Base-by-base conservation (phyloP, 2,888 invertebrate species). In the Nomada fabriciana region DNA sequence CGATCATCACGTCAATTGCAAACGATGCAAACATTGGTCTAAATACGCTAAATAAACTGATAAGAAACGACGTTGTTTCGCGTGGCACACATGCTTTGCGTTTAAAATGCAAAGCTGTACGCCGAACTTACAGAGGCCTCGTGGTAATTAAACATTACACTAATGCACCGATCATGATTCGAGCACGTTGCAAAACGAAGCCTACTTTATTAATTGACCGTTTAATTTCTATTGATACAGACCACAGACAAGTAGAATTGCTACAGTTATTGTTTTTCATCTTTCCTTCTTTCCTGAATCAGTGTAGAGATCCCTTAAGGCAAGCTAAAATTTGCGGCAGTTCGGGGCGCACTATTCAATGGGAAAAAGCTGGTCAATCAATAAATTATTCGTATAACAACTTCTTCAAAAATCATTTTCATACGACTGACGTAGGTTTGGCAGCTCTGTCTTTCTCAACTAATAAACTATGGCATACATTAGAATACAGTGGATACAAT, bases 171-270 rank as follows among this genome's bases (percentile, higher is more conserved):
- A 59, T 47, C 15, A 47, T 29, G 47, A 59, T 65, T 67, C 69
- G 65, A 47, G 50, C 42, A 61, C 70, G 20, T 63, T 57, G 23
- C n/a, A 70, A 47, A 83, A 47, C 50, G 29, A 65, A 65, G 85
- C 69, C 42, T 57, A 59, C 55, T 47, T 71, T 29, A 77, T 76
- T 86, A 87, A 86, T 83, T 88, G 86, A 80, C 79, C 72, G 64
- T 77, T 57, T 50, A 68, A 71, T 82, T 60, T 79, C 55, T 70
- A 75, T 75, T 69, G 50, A 20, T 53, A 20, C 42, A 68, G 47
- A 77, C 61, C 68, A 79, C 65, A 63, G 75, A 73, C 60, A 57
- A 61, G 60, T 42, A 52, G 57, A 25, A 63, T 65, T 73, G 65
- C 25, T 50, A 52, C 23, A 23, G 43, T 57, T 13, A 3, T 60